Evolutionary conservation across 2,797 vertebrate species (phyloP), one percentile per base, ranked within the genome.

Genomic region (Poeciliopsis turneri): DNA sequence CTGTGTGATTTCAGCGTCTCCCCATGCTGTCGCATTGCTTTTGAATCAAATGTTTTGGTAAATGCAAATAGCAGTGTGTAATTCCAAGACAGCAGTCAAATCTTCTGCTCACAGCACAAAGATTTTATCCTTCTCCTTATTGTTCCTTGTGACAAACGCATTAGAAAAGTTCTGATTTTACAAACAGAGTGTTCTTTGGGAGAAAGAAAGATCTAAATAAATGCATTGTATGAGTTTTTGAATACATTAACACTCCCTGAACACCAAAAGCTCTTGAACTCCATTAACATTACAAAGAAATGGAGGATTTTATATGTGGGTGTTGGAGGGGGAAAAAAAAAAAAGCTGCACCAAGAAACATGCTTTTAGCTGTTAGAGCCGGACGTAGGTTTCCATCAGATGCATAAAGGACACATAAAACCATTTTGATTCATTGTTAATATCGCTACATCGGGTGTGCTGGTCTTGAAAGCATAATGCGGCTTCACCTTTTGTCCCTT

Each of bases 341-440:
- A 75, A 55, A 15, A 43, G 57, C 47, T 33, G 71, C n/a, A 23
- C 8, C 1, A 30, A 55, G 78, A 61, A 74, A 61, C 61, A 16
- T 43, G 81, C 77, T 74, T 81, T 76, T 49, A 86, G 69, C 76
- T 12, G 8, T 16, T 1, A 45, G 64, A 78, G 76, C 1, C 57
- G 66, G 51, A 84, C 64, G 74, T 20, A 76, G n/a, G 45, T 84
- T 78, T 82, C 51, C 49, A 78, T 64, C 47, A 46, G 15, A 43
- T 61, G 33, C 74, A 51, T 64, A 61, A 82, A 72, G 85, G 82
- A 45, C 20, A 69, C 45, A 61, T 23, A 11, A 51, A 36, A 7
- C 20, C 59, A 39, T 53, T 73, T 51, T 45, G 46, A 47, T 64
- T 68, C 49, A 39, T 69, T 81, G 28, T 82, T 69, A 46, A 45